phyloP scores from a whole-genome alignment of 2,888 invertebrate species.

The Papilio elwesi region DNA sequence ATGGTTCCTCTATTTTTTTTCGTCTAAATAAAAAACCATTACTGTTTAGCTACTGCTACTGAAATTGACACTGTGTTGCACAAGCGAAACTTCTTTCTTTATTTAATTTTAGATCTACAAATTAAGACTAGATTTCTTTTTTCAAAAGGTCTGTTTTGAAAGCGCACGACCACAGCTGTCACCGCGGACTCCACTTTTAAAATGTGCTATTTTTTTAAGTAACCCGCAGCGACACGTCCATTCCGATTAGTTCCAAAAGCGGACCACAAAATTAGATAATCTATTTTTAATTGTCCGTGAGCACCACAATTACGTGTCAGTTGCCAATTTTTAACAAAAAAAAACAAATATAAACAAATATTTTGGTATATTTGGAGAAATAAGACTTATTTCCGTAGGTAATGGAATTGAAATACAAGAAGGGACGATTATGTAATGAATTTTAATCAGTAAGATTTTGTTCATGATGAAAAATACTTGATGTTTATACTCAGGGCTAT shows the following conservation, averaged over 20 bases:
- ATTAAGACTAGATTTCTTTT: conserved; percentile 28
- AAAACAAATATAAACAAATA: not conserved
- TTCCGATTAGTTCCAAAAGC: conserved; percentile 60
- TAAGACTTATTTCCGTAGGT: not conserved
- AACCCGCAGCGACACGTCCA: conserved; percentile 63
- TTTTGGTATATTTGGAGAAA: not conserved
- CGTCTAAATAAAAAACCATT: no score
- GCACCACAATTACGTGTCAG: conserved; percentile 16
- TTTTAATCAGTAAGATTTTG: not conserved
- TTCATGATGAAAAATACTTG: not conserved
- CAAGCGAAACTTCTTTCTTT: no score
- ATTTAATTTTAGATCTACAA: not conserved
- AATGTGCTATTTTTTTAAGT: conserved; percentile 51
- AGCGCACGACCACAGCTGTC: conserved; percentile 48
- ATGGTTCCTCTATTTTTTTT: no score
- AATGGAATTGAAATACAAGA: not conserved
- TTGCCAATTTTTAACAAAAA: conserved; percentile 5
- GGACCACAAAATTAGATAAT: conserved; percentile 57
- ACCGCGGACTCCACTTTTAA: conserved; percentile 49
- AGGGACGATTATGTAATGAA: not conserved
- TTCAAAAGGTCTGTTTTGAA: conserved; percentile 8
- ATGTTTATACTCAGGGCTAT: not conserved
- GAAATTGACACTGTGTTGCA: no score
- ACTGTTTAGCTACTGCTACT: no score
- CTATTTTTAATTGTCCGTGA: conserved; percentile 55